Evolutionary conservation across 2,888 invertebrate species (phyloP).

Genomic region (Hirtodrosophila confusa): DNA sequence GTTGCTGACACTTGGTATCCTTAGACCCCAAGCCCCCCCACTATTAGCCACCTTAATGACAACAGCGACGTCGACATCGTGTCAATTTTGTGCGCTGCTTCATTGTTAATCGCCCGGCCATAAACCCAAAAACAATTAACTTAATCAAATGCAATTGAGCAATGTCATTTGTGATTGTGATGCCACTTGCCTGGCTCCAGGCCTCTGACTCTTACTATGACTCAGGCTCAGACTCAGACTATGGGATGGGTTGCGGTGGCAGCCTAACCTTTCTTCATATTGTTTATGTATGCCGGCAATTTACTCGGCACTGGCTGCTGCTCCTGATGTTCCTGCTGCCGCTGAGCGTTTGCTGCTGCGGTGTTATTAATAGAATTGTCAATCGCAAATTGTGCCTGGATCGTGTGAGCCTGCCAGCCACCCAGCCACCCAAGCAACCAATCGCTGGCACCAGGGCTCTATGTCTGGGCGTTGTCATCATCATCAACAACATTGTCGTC

Average conservation of each 20-base stretch:
- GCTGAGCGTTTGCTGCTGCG: constrained; percentile 26
- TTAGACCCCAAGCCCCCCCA: neutral
- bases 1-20: constrained; percentile 60
- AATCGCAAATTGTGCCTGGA: constrained; percentile 68
- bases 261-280: constrained; percentile 47
- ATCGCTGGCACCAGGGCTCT: constrained; percentile 28
- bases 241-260: neutral
- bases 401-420: constrained; percentile 7
- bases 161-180: constrained; percentile 76
- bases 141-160: constrained; percentile 79
- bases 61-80: constrained; percentile 46
- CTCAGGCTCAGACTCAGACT: neutral
- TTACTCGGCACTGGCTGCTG: constrained; percentile 11
- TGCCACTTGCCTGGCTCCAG: constrained; percentile 47
- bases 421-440: constrained; percentile 24
- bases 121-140: constrained; percentile 76
- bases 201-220: neutral
- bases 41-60: constrained; percentile 50
- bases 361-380: constrained; percentile 76
- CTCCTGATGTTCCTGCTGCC: constrained; percentile 18
- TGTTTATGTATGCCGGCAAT: constrained; percentile 37
- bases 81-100: constrained; percentile 66
- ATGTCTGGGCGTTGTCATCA: constrained; percentile 54
- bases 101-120: constrained; percentile 72
- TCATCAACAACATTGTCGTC: constrained; percentile 71